A percentile compares a stretch with the other conserved stretches of the same genome.
These are phyloP conservation scores for Eudasyphora cyanicolor DNA, from an alignment of 2,888 invertebrate species.

Conservation along the genomic window DNA sequence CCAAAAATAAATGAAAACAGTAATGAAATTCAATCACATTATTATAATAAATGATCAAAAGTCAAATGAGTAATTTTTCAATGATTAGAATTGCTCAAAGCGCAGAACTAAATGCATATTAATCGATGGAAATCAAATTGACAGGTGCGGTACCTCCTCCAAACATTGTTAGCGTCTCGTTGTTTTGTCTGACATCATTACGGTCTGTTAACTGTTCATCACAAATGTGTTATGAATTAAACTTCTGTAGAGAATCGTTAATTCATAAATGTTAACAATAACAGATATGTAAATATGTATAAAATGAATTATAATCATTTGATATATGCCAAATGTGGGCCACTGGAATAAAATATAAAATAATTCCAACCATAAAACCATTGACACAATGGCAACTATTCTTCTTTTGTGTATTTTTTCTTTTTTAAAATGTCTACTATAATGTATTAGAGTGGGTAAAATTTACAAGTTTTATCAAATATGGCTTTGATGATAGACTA, in stretches of 20 bases:
- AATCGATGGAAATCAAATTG: constrained; percentile 41
- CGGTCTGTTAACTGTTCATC: constrained; percentile 46
- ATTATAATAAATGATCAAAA: too few relatives aligned
- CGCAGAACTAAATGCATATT: too few relatives aligned
- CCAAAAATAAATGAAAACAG: too few relatives aligned
- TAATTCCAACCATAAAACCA: not conserved
- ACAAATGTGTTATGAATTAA: too few relatives aligned
- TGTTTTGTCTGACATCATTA: constrained; percentile 48
- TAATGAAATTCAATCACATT: too few relatives aligned
- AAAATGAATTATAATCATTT: constrained; percentile 28
- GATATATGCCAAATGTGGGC: constrained; percentile 1
- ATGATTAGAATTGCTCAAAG: too few relatives aligned
- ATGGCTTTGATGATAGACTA: too few relatives aligned
- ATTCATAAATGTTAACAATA: not conserved
- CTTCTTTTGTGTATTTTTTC: not conserved
- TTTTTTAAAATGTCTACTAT: too few relatives aligned
- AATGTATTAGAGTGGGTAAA: too few relatives aligned
- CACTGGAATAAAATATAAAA: not conserved
- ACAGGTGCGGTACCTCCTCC: constrained; percentile 41
- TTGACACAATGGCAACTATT: not conserved
- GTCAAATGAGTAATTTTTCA: too few relatives aligned
- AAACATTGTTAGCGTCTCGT: constrained; percentile 1
- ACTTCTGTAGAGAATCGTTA: too few relatives aligned
- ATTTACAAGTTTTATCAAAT: too few relatives aligned
- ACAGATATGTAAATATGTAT: not conserved